Evolutionary conservation across 2,113 vertebrate genomes (phyloP).

Genomic region (Chelonoidis abingdonii): DNA sequence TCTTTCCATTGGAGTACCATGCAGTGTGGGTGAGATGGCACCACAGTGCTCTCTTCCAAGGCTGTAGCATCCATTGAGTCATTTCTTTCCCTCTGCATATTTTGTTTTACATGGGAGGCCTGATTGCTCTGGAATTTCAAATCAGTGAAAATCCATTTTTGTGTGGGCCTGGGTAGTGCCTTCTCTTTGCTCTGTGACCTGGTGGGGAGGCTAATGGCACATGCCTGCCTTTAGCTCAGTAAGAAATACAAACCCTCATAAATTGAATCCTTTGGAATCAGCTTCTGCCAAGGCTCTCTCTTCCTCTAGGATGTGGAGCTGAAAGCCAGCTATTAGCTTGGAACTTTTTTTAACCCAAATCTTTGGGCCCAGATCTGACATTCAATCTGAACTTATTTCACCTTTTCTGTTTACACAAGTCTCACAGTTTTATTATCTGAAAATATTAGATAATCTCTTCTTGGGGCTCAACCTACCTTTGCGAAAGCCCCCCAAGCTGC

Average conservation of each 20-base stretch:
- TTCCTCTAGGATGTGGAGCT: slow-evolving; percentile 34
- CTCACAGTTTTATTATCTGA: not conserved
- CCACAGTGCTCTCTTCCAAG: accelerated
- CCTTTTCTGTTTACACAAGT: slow-evolving; percentile 18
- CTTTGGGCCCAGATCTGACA: slow-evolving; percentile 41
- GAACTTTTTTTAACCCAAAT: slow-evolving; percentile 28
- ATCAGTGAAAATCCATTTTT: not conserved
- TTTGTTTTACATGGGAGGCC: accelerated
- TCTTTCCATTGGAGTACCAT: too few species aligned
- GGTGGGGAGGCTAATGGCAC: not conserved
- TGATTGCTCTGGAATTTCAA: not conserved
- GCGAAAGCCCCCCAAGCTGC: not conserved
- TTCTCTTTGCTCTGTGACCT: not conserved
- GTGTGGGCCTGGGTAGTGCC: not conserved
- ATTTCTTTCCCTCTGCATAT: not conserved
- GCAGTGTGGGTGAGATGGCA: not conserved
- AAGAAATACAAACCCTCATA: not conserved
- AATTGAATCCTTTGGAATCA: not conserved
- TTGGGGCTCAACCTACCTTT: not conserved
- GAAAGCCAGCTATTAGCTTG: slow-evolving; percentile 47
- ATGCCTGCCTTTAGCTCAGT: not conserved
- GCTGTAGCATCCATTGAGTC: not conserved
- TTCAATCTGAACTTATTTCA: not conserved
- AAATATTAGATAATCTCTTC: not conserved
- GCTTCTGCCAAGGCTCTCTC: slow-evolving; percentile 48